Percentiles rank a stretch among this genome's conserved stretches.
Evolutionary conservation across 2,888 invertebrate genomes (phyloP).

Genomic region (Machimus rusticus): DNA sequence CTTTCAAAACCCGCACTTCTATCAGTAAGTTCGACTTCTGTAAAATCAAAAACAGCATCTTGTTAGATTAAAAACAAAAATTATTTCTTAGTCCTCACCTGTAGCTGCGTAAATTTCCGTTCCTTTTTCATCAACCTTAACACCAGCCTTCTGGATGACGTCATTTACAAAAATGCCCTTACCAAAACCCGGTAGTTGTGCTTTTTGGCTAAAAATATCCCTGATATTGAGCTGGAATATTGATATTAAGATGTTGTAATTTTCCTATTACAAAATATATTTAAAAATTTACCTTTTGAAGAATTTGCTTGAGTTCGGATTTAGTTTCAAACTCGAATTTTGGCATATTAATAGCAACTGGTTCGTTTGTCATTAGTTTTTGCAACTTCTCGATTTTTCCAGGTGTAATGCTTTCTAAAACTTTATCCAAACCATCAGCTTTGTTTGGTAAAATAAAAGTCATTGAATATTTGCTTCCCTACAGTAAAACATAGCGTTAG

Average conservation of each 20-base stretch:
- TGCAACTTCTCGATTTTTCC: neutral
- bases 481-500: neutral
- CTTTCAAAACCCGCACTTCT: neutral
- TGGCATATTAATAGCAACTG: neutral
- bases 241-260: neutral
- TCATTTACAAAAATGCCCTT: neutral
- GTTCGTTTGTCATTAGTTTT: neutral
- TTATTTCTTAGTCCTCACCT: neutral
- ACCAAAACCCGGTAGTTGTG: neutral
- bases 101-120: neutral
- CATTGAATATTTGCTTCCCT: neutral
- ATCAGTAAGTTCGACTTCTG: neutral
- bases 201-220: neutral
- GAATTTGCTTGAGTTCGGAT: neutral
- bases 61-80: neutral
- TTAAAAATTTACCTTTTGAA: neutral
- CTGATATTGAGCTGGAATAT: neutral
- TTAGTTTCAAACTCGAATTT: neutral
- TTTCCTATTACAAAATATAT: neutral
- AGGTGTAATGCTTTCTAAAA: neutral
- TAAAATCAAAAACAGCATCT: neutral
- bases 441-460: neutral
- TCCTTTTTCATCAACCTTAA: neutral
- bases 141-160: neutral
- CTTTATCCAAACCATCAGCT: neutral